These are phyloP conservation scores for Synaphobranchus kaupii DNA, from an alignment of 2,797 vertebrate genomes.

Conservation along the genomic window DNA sequence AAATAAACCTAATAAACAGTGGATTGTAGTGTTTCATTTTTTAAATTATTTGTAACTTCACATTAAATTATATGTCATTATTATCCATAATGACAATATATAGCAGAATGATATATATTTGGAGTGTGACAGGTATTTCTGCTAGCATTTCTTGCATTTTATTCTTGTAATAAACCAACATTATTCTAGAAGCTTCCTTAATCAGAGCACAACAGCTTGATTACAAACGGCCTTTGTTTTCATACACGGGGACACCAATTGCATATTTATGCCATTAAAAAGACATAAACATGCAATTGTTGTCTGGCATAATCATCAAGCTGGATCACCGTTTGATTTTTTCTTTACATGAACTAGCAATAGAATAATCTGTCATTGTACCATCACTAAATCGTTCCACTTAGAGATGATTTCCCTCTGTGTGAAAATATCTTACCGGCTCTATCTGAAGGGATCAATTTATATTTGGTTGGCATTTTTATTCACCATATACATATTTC, in stretches of 20 bases:
- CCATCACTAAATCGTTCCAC: background rate
- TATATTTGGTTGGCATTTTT: background rate
- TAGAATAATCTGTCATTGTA: background rate
- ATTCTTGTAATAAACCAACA: background rate
- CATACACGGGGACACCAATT: background rate
- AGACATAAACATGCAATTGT: background rate
- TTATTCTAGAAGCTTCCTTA: background rate
- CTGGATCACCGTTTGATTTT: background rate
- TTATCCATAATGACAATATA: background rate
- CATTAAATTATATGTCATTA: background rate
- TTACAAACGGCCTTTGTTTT: background rate
- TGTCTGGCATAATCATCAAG: background rate
- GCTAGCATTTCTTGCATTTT: background rate
- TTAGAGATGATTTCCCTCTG: background rate
- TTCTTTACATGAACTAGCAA: background rate
- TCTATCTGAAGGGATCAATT: slow-evolving; percentile 1
- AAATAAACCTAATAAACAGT: background rate
- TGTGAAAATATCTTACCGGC: background rate
- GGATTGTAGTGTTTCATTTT: background rate
- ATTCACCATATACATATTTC: background rate
- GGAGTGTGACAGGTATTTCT: background rate
- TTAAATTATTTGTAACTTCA: background rate
- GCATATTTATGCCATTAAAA: background rate
- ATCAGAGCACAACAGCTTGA: background rate
- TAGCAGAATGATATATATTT: background rate